These are phyloP conservation scores for Oryzias celebensis DNA, from an alignment of 2,113 vertebrate genomes.

Conservation along the genomic window DNA sequence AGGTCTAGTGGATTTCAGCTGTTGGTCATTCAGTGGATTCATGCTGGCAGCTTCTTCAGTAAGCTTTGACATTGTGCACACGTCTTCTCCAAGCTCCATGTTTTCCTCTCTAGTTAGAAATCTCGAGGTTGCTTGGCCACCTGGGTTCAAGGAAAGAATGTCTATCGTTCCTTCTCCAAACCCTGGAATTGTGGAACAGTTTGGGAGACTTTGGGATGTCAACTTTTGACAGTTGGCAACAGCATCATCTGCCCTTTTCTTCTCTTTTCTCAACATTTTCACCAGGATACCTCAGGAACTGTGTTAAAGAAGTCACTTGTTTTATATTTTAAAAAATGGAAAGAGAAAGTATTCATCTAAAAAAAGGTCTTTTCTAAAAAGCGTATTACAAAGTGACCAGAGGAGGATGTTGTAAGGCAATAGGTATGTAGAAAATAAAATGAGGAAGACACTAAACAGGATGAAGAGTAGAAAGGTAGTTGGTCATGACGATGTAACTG, in stretches of 20 bases:
- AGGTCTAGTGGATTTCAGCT: not conserved
- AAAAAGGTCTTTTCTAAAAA: too few species aligned
- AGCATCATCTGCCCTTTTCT: conserved; percentile 78
- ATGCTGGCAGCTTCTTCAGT: not conserved
- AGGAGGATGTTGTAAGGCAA: too few species aligned
- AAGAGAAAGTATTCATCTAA: too few species aligned
- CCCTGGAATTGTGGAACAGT: not conserved
- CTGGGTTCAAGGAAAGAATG: not conserved
- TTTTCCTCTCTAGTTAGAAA: not conserved
- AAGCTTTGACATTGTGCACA: not conserved
- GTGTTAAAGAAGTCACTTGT: conserved; percentile 52
- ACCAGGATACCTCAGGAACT: conserved; percentile 83
- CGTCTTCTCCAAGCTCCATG: not conserved
- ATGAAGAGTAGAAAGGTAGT: too few species aligned
- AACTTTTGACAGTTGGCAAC: conserved; percentile 15
- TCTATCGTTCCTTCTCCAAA: conserved; percentile 7
- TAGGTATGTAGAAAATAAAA: too few species aligned
- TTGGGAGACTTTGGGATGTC: conserved; percentile 31
- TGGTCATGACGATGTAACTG: too few species aligned
- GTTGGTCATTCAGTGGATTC: not conserved
- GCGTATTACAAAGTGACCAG: too few species aligned
- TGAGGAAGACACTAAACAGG: too few species aligned
- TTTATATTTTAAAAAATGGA: not conserved
- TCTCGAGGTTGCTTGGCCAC: not conserved
- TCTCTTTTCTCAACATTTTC: conserved; percentile 90